These are phyloP conservation scores for Coluber constrictor DNA, from an alignment of 2,797 vertebrate species.

Conservation along the genomic window DNA sequence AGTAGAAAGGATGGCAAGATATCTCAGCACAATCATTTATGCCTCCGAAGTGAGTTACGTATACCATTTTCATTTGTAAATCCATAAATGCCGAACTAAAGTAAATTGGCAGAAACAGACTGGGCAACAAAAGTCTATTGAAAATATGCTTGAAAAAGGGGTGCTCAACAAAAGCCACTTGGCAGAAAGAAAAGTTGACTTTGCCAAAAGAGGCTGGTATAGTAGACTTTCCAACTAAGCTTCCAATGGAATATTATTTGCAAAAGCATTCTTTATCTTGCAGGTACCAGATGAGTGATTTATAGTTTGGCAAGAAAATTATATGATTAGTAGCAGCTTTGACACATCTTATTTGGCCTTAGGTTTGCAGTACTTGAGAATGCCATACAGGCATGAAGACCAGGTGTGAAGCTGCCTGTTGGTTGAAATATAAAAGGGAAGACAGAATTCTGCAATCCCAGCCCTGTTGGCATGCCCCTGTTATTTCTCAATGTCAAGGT, in stretches of 20 bases:
- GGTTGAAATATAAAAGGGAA: neutral
- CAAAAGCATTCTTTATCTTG: slow-evolving; percentile 5
- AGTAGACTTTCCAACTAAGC: neutral
- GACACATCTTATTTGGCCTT: slow-evolving; percentile 21
- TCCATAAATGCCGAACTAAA: slow-evolving; percentile 7
- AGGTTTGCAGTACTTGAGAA: slow-evolving; percentile 12
- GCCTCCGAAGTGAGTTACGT: neutral
- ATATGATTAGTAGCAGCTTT: slow-evolving; percentile 16
- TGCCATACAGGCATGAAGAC: slow-evolving; percentile 5
- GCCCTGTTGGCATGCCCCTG: neutral
- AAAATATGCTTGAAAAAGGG: neutral
- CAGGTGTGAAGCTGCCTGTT: slow-evolving; percentile 17
- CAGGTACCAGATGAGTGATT: slow-evolving; percentile 29
- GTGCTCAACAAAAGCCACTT: neutral
- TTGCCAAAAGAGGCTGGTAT: slow-evolving; percentile 1
- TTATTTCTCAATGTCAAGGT: slow-evolving; percentile 9
- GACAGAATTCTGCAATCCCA: neutral
- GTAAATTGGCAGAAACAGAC: slow-evolving; percentile 4
- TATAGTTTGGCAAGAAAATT: slow-evolving; percentile 3
- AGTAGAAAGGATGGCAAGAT: neutral
- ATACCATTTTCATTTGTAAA: slow-evolving; percentile 8
- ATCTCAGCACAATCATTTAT: slow-evolving; percentile 5
- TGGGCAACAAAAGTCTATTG: neutral
- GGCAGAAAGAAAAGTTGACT: neutral
- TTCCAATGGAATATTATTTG: slow-evolving; percentile 19